Percentiles rank a stretch among this genome's conserved stretches.
These are phyloP conservation scores for Ficedula albicollis DNA, from an alignment of 2,797 vertebrate genomes.

Conservation along the genomic window DNA sequence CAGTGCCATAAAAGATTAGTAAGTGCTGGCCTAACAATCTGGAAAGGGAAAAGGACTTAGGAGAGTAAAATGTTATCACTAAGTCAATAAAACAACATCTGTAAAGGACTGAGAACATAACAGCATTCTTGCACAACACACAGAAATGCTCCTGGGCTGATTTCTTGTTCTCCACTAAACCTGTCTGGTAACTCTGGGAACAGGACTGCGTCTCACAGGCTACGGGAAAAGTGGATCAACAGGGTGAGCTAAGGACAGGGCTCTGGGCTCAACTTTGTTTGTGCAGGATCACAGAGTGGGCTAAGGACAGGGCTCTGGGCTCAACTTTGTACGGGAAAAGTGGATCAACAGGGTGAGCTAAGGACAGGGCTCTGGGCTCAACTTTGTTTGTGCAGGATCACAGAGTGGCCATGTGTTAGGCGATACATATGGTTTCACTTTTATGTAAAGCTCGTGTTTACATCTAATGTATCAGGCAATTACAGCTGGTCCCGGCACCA, in stretches of 20 bases:
- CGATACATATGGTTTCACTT: slow-evolving; percentile 29
- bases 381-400: not conserved
- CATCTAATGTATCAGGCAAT: not conserved
- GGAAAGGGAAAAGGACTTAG: slow-evolving; percentile 32
- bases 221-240: slow-evolving; percentile 35
- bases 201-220: not conserved
- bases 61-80: slow-evolving; percentile 28
- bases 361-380: slow-evolving; percentile 25
- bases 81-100: slow-evolving; percentile 43
- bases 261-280: not conserved
- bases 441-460: not conserved
- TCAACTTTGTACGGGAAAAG: not conserved
- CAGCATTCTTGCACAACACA: not conserved
- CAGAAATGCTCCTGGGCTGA: not conserved
- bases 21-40: slow-evolving; percentile 7
- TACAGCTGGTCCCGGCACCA: not conserved
- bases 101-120: not conserved
- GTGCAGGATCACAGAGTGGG: not conserved
- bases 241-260: slow-evolving; percentile 59
- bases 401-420: not conserved
- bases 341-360: slow-evolving; percentile 44
- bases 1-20: not conserved
- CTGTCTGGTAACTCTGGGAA: not conserved
- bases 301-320: slow-evolving; percentile 41
- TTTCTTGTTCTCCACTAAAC: slow-evolving; percentile 34